These are phyloP conservation scores for Eupsilia transversa DNA, from an alignment of 2,888 invertebrate genomes.

Conservation along the genomic window DNA sequence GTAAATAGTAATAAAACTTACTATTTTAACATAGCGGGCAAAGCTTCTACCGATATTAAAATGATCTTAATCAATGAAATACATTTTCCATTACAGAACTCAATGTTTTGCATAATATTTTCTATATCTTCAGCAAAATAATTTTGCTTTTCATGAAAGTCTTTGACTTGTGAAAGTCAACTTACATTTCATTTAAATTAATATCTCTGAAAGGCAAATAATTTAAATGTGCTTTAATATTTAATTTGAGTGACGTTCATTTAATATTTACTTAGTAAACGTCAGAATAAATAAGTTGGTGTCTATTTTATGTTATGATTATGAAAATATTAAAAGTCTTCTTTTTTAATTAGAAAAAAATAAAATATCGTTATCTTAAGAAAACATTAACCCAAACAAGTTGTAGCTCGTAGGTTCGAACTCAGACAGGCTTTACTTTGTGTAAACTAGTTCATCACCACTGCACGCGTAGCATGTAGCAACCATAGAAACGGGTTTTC, in stretches of 20 bases:
- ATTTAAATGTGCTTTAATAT: slow-evolving; percentile 29
- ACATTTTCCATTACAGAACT: slow-evolving; percentile 28
- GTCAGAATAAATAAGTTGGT: not conserved
- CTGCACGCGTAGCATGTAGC: no score
- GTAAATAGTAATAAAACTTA: not conserved
- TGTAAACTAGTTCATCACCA: no score
- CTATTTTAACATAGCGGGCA: no score
- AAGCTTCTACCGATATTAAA: not conserved
- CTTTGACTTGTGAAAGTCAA: slow-evolving; percentile 28
- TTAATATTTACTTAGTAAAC: slow-evolving; percentile 18
- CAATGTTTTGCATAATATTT: slow-evolving; percentile 30
- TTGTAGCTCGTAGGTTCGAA: no score
- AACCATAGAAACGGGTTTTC: no score
- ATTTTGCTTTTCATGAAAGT: slow-evolving; percentile 24
- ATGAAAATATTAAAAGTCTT: not conserved
- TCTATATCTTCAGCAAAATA: slow-evolving; percentile 10
- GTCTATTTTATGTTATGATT: no score
- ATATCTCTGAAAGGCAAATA: slow-evolving; percentile 22
- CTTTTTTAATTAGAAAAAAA: not conserved
- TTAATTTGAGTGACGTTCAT: slow-evolving; percentile 27
- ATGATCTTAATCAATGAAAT: slow-evolving; percentile 9
- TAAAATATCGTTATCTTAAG: no score
- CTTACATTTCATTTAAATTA: slow-evolving; percentile 40
- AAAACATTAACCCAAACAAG: no score
- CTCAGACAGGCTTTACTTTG: no score